Conservation (phyloP, 1,140 invertebrate species). For the Coptotermes formosanus region DNA sequence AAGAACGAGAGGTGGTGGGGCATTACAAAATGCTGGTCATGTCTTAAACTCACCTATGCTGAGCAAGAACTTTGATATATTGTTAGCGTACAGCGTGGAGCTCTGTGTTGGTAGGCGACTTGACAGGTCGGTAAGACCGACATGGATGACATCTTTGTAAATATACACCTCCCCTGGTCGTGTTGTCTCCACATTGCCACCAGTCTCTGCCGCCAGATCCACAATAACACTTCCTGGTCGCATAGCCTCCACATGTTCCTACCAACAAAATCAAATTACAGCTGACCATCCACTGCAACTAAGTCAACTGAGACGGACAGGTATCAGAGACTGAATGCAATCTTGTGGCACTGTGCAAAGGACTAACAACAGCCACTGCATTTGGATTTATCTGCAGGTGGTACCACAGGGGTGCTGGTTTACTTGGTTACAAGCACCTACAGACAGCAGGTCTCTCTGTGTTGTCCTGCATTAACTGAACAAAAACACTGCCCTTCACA, state of each 20-base stretch:
- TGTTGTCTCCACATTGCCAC: conserved; percentile 85
- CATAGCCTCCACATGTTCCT: conserved; percentile 83
- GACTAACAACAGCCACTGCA: too few relatives aligned
- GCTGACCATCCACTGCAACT: too few relatives aligned
- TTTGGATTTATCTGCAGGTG: too few relatives aligned
- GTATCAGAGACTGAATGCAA: too few relatives aligned
- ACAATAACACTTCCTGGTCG: conserved; percentile 88
- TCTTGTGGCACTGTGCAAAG: too few relatives aligned
- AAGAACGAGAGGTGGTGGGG: neutral
- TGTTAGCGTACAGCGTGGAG: conserved; percentile 85
- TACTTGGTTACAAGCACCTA: too few relatives aligned
- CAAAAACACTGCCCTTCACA: too few relatives aligned
- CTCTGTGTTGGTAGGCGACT: conserved; percentile 82
- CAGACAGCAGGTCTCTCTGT: too few relatives aligned
- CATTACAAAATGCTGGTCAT: neutral
- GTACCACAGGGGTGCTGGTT: too few relatives aligned
- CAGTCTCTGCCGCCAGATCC: conserved; percentile 85
- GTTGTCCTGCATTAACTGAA: too few relatives aligned
- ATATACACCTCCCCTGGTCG: conserved; percentile 73
- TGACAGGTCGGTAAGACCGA: conserved; percentile 84
- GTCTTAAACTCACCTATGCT: conserved; percentile 61
- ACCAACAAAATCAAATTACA: conserved; percentile 15
- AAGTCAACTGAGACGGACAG: too few relatives aligned
- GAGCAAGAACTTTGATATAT: conserved; percentile 83
- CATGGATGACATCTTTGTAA: conserved; percentile 78